A percentile compares a stretch with the other conserved stretches of the same genome.
These are phyloP conservation scores for Orchesella cincta DNA, from an alignment of 1,140 invertebrate species.

Conservation along the genomic window DNA sequence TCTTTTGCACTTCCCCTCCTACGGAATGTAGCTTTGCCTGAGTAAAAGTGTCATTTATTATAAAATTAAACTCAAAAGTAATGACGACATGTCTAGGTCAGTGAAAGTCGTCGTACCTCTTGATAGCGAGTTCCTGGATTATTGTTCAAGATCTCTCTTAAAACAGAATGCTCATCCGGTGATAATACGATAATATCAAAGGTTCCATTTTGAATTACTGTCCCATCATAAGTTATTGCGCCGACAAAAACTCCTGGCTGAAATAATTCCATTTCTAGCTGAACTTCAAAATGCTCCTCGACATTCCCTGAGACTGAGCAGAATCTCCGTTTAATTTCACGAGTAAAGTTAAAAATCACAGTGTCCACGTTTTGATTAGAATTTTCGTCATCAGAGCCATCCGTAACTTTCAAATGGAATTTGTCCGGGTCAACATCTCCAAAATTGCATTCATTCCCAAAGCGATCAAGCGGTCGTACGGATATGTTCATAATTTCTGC, in stretches of 20 bases:
- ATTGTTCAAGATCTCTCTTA: conserved; percentile 33
- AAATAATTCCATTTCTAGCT: conserved; percentile 18
- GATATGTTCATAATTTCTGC: conserved; percentile 20
- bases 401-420: conserved; percentile 32
- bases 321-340: conserved; percentile 8
- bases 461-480: conserved; percentile 42
- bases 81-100: too few relatives aligned
- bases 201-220: conserved; percentile 41
- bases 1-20: conserved; percentile 53
- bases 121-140: conserved; percentile 40
- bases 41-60: background rate
- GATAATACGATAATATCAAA: conserved; percentile 47
- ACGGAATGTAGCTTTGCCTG: conserved; percentile 33
- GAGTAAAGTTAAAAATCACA: conserved; percentile 15
- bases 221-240: conserved; percentile 36
- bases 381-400: background rate
- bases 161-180: conserved; percentile 39
- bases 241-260: conserved; percentile 41
- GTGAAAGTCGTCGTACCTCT: conserved; percentile 20
- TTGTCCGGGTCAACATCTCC: conserved; percentile 32
- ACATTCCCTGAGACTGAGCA: background rate
- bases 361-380: background rate
- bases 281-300: conserved; percentile 9
- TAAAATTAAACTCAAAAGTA: too few relatives aligned
- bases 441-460: conserved; percentile 43